phyloP scores from a whole-genome alignment of 2,888 invertebrate genomes.

The Sympetrum striolatum region DNA sequence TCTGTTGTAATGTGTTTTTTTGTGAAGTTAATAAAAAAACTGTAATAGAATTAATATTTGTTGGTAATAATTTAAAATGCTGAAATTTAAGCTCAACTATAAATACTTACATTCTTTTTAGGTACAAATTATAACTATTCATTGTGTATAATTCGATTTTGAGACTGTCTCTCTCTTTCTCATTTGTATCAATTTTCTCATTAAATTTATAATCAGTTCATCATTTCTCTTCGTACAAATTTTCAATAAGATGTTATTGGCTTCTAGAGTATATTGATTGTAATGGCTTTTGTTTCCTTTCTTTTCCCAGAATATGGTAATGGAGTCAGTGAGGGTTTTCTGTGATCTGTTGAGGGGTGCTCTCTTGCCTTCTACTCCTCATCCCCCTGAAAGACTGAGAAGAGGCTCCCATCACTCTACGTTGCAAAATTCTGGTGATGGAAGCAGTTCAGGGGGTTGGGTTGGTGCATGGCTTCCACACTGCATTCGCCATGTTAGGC shows the following conservation, averaged over 20 bases:
- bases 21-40: no score
- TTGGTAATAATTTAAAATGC: no score
- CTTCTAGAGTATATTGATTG: neutral
- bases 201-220: no score
- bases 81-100: no score
- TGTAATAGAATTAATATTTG: no score
- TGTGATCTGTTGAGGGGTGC: conserved; percentile 76
- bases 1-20: no score
- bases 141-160: neutral
- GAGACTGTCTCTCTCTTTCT: neutral
- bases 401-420: conserved; percentile 48
- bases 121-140: no score
- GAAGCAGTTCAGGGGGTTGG: conserved; percentile 53
- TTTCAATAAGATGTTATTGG: neutral
- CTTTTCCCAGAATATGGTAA: conserved; percentile 73
- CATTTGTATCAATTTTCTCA: no score
- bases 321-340: conserved; percentile 77
- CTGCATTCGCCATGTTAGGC: conserved; percentile 78
- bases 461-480: conserved; percentile 76
- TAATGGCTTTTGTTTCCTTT: neutral
- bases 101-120: no score
- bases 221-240: neutral
- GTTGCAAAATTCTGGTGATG: conserved; percentile 50
- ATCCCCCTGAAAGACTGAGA: conserved; percentile 63
- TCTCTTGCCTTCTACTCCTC: conserved; percentile 65